Base-by-base conservation (phyloP, 2,113 vertebrate species). In the Agelaius phoeniceus region DNA sequence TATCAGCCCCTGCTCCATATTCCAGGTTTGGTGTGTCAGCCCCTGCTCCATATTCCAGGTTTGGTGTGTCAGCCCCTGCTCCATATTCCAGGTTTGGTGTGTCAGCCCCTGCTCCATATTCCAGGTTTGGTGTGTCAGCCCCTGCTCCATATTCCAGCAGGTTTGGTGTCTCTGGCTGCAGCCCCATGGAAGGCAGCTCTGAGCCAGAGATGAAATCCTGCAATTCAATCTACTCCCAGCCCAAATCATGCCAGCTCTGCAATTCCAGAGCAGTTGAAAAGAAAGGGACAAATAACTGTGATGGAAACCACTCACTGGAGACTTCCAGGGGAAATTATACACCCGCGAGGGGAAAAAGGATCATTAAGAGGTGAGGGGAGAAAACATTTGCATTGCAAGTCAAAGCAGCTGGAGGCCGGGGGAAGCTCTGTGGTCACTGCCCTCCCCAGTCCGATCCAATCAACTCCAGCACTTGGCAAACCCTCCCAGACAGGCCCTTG, bases 301-400 rank as follows among this genome's bases (percentile, higher is more conserved):
- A 92, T 96, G 96, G 88, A 95, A 95, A 86, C 83, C 93, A 49
- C 85, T 92, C 93, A 62, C 92, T 68, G 52, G 89, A 90, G 93
- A 82, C 71, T 94, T 94, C 33, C 85, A 94, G 74, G 84, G 74
- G 95, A 95, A 96, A 97, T 88, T 58, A 76, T 89, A 90, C 88
- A 90, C 96, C 96, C 76, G 0, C 79, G 15, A 89, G 73, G 90
- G 93, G 92, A 91, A 27, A 84, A 93, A 66, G 58, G 88, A 94
- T 95, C 96, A 24, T 92, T 96, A 94, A 71, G 86, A 94, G 90
- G 90, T 93, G 96, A 95, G 37, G 74, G 94, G 80, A 96, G 92
- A 94, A 96, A 95, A 93, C 86, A 95, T 93, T 96, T 92, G 95
- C 93, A 95, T 94, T 82, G 93, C 92, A 93, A 96, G 96, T 93